Conservation (phyloP, 2,113 vertebrate species). For the Xyliphius kryptos region DNA sequence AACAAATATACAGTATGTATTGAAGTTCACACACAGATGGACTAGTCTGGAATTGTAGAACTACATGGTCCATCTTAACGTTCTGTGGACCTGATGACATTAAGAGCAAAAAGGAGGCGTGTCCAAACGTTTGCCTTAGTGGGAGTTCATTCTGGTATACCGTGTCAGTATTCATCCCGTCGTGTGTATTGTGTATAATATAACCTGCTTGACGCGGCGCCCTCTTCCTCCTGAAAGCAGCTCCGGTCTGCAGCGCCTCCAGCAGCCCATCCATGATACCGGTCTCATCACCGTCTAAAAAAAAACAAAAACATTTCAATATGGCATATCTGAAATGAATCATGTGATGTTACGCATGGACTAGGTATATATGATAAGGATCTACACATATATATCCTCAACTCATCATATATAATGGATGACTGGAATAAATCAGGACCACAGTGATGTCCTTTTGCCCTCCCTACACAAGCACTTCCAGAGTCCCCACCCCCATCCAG, state of each 20-base stretch:
- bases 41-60: too few species aligned
- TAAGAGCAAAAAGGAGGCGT: too few species aligned
- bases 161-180: too few species aligned
- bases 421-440: not conserved
- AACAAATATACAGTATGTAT: too few species aligned
- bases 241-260: conserved; percentile 69
- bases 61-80: too few species aligned
- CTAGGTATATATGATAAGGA: too few species aligned
- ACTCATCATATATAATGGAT: conserved; percentile 5
- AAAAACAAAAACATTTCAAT: conserved; percentile 46
- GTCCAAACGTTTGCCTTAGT: too few species aligned
- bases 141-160: too few species aligned
- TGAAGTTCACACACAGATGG: too few species aligned
- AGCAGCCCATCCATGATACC: conserved; percentile 74
- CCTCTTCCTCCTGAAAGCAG: conserved; percentile 74
- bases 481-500: not conserved
- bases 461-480: not conserved
- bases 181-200: conserved; percentile 1
- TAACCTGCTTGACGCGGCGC: conserved; percentile 69
- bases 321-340: conserved; percentile 15
- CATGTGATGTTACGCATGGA: too few species aligned
- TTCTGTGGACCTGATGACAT: too few species aligned
- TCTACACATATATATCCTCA: too few species aligned
- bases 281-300: conserved; percentile 68
- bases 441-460: not conserved